These are phyloP conservation scores for Champsocephalus esox DNA, from an alignment of 2,797 vertebrate genomes.

Conservation along the genomic window DNA sequence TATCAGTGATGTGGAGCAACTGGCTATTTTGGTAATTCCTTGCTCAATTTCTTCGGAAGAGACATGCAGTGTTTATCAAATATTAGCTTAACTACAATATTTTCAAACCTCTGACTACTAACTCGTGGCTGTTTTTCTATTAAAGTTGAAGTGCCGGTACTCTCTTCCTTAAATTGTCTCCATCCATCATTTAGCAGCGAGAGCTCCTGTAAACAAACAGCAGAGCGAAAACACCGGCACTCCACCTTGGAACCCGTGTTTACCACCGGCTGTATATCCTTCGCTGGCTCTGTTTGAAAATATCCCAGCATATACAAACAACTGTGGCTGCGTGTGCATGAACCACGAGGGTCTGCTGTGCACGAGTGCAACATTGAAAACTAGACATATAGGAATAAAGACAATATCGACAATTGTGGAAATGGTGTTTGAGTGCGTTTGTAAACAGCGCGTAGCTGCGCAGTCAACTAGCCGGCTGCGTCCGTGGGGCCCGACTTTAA, in stretches of 20 bases:
- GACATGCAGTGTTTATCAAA: conserved; percentile 15
- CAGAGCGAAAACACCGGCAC: conserved; percentile 68
- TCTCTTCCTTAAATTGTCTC: conserved; percentile 62
- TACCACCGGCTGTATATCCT: conserved; percentile 81
- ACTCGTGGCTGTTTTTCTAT: conserved; percentile 43
- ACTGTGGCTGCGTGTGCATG: conserved; percentile 57
- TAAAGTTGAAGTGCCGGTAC: conserved; percentile 50
- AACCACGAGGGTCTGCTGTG: conserved; percentile 18
- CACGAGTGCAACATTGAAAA: conserved; percentile 42
- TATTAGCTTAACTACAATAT: conserved; percentile 23
- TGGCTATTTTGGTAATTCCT: conserved; percentile 25
- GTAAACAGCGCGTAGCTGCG: conserved; percentile 64
- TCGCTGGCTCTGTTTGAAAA: conserved; percentile 78
- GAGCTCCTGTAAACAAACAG: conserved; percentile 76
- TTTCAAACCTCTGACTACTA: conserved; percentile 33
- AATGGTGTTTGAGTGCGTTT: conserved; percentile 67
- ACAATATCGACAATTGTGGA: conserved; percentile 41
- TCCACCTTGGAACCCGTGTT: conserved; percentile 76
- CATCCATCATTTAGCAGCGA: conserved; percentile 65
- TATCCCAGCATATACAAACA: conserved; percentile 78
- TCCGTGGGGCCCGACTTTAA: conserved; percentile 42
- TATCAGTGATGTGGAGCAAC: not conserved
- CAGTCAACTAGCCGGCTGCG: conserved; percentile 61
- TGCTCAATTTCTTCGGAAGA: conserved; percentile 8
- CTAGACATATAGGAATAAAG: conserved; percentile 27